These are phyloP conservation scores for Acholoe squamosa DNA, from an alignment of 2,888 invertebrate species.

Conservation along the genomic window DNA sequence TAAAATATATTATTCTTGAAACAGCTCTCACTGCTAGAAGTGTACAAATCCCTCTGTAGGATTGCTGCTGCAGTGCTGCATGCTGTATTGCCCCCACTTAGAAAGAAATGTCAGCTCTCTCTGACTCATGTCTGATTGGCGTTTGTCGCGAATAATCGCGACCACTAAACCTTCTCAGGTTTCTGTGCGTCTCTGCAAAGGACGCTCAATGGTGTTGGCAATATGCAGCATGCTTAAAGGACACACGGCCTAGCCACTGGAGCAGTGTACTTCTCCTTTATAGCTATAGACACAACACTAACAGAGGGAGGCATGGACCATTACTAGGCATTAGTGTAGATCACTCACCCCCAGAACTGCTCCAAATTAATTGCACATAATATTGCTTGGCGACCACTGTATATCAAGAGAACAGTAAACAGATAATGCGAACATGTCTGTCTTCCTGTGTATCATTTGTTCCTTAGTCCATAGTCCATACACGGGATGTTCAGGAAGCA, in stretches of 20 bases:
- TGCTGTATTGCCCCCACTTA: neutral
- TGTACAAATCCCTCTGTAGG: neutral
- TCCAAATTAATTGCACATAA: conserved; percentile 33
- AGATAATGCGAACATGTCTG: neutral
- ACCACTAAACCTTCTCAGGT: conserved; percentile 7
- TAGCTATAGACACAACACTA: conserved; percentile 14
- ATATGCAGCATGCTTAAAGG: neutral
- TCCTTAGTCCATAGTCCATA: neutral
- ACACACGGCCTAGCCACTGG: neutral
- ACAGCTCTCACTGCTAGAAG: too few species aligned
- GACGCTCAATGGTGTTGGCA: conserved; percentile 22
- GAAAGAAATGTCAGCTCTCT: neutral
- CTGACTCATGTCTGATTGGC: conserved; percentile 33
- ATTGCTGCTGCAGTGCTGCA: neutral
- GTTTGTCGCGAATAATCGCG: conserved; percentile 1
- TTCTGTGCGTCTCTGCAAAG: neutral
- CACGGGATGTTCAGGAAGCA: neutral
- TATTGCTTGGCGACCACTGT: neutral
- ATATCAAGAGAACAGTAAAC: neutral
- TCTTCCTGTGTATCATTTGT: neutral
- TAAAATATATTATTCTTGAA: neutral
- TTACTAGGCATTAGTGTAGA: too few species aligned
- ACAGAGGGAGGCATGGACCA: neutral
- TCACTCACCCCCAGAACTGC: neutral
- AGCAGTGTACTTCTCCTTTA: neutral